Percentiles rank a stretch among this genome's conserved stretches.
These are phyloP conservation scores for Bothrops jararaca DNA, from an alignment of 2,113 vertebrate genomes.

Conservation along the genomic window DNA sequence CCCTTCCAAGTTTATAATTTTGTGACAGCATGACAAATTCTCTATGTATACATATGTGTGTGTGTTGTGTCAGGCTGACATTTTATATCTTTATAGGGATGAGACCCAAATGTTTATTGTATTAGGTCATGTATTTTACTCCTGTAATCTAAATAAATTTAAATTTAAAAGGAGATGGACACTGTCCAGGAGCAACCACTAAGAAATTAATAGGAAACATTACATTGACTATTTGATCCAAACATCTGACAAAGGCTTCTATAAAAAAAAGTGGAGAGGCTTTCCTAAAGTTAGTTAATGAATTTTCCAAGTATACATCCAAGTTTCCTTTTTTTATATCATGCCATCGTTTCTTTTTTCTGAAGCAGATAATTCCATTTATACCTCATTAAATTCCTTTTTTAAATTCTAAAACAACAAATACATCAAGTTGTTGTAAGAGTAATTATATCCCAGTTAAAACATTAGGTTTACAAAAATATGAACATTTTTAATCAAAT, in stretches of 20 bases:
- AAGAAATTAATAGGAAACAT: slow-evolving; percentile 41
- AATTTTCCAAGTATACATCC: slow-evolving; percentile 43
- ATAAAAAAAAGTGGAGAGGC: not conserved
- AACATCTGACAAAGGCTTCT: slow-evolving; percentile 49
- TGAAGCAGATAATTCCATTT: slow-evolving; percentile 30
- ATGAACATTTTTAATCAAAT: not conserved
- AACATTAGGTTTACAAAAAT: slow-evolving; percentile 2
- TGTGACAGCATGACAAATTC: slow-evolving; percentile 7
- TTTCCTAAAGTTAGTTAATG: slow-evolving; percentile 18
- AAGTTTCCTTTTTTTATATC: slow-evolving; percentile 26
- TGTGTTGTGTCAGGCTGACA: slow-evolving; percentile 2
- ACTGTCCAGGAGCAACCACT: slow-evolving; percentile 28
- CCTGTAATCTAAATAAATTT: slow-evolving; percentile 35
- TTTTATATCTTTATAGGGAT: slow-evolving; percentile 12
- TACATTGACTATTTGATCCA: slow-evolving; percentile 36
- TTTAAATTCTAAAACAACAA: not conserved
- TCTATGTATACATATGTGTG: not conserved
- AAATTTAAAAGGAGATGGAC: not conserved
- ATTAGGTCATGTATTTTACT: slow-evolving; percentile 38
- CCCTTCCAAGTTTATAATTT: not conserved
- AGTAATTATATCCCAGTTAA: not conserved
- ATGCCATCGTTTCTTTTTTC: slow-evolving; percentile 1
- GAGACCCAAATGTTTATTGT: slow-evolving; percentile 22
- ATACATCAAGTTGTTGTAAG: slow-evolving; percentile 9
- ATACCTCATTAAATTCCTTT: not conserved